These are phyloP conservation scores for Andrena dorsata DNA, from an alignment of 2,888 invertebrate species.

Conservation along the genomic window DNA sequence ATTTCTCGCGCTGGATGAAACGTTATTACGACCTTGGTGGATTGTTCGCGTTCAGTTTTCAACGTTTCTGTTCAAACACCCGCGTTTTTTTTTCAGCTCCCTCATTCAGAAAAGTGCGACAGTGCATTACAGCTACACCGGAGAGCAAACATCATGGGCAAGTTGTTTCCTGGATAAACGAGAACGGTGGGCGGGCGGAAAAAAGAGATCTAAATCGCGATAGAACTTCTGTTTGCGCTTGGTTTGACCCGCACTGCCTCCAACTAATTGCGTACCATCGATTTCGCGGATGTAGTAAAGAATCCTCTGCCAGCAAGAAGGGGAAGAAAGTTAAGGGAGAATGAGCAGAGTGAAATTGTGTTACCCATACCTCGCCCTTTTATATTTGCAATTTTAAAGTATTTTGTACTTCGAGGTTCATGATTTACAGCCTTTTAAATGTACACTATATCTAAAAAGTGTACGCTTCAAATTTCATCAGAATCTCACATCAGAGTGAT, in stretches of 20 bases:
- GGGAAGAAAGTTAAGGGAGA: background rate
- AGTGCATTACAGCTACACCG: background rate
- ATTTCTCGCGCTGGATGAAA: background rate
- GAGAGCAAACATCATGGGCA: background rate
- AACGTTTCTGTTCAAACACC: background rate
- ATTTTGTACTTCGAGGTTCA: no score
- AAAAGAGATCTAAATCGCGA: slow-evolving; percentile 43
- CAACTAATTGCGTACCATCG: slow-evolving; percentile 58
- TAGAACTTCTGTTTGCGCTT: slow-evolving; percentile 55
- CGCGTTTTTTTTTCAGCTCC: background rate
- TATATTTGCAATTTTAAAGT: background rate
- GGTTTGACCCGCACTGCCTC: slow-evolving; percentile 44
- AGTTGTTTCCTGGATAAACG: slow-evolving; percentile 22
- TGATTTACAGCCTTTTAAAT: no score
- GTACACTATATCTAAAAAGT: no score
- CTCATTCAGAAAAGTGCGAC: slow-evolving; percentile 23
- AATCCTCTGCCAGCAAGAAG: slow-evolving; percentile 11
- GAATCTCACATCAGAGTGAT: no score
- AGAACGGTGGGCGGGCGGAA: slow-evolving; percentile 8
- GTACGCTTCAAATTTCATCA: no score
- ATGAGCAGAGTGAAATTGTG: background rate
- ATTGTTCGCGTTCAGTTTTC: no score
- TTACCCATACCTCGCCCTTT: background rate
- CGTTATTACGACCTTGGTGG: background rate
- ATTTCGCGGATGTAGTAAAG: slow-evolving; percentile 30